Percentiles rank a stretch among this genome's conserved stretches.
phyloP scores from a whole-genome alignment of 2,113 vertebrate species.

The Clarias macrocephalus region DNA sequence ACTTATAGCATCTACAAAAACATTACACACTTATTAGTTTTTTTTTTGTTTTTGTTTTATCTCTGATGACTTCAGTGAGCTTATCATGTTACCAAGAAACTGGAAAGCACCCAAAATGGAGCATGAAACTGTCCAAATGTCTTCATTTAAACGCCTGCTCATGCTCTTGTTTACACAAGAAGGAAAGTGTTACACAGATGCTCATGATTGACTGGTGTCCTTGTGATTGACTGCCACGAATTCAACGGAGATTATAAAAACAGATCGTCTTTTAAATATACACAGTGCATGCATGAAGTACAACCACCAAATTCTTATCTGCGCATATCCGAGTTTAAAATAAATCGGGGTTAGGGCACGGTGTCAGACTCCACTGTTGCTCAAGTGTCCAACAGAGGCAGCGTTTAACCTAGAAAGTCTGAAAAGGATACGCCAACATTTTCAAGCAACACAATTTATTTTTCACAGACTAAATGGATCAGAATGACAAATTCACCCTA shows the following conservation, averaged over 20 bases:
- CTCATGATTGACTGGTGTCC: not conserved
- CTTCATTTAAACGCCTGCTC: not conserved
- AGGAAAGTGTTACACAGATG: not conserved
- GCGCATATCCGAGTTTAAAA: not conserved
- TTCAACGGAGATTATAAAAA: not conserved
- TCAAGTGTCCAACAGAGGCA: not conserved
- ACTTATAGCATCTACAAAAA: not conserved
- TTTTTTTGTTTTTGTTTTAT: not conserved
- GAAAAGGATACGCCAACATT: not conserved
- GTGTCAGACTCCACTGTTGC: not conserved
- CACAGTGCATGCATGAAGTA: too few species aligned
- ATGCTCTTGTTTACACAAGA: too few species aligned
- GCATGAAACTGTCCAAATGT: not conserved
- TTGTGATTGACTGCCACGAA: not conserved
- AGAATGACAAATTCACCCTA: not conserved
- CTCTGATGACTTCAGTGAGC: not conserved
- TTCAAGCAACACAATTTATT: not conserved
- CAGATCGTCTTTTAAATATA: not conserved
- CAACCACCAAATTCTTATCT: not conserved
- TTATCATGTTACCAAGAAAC: not conserved
- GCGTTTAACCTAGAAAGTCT: not conserved
- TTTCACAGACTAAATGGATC: not conserved
- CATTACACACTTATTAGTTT: not conserved
- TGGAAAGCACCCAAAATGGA: not conserved
- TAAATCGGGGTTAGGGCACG: not conserved